Base-by-base conservation (phyloP, 2,888 invertebrate species). In the Trachelus iudaicus region DNA sequence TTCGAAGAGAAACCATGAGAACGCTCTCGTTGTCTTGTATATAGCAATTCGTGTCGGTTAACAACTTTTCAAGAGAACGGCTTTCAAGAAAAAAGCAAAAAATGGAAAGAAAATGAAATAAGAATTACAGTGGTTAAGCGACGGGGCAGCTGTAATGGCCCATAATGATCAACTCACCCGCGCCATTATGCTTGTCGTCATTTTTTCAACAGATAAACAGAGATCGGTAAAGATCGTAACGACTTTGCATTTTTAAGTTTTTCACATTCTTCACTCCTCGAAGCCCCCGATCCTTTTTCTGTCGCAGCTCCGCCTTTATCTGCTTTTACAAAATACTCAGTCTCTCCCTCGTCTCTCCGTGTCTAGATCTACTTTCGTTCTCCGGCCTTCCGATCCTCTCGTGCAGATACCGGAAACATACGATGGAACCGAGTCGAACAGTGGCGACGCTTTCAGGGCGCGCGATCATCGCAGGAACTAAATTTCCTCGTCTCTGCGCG, bases 51-150 rank as follows among this genome's bases (percentile, higher is more conserved):
- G 75, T 77, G 77, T 81, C 79, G 82, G 82, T 56, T 85, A 86
- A 85, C 82, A 83, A 83, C 84, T 83, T 86, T 80, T 81, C 79
- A 56, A 23, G 15, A 79, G 81, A 56, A 78, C 73, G 81, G 79
- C n/a, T n/a, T n/a, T n/a, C n/a, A n/a, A n/a, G n/a, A n/a, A n/a
- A n/a, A 84, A 87, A 35, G n/a, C n/a, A 35, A 35, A 35, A 87
- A 86, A 85, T 84, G 79, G 79, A 80, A 79, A 84, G 87, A 88
- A 87, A 89, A 88, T 88, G 87, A 88, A 89, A 88, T 88, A 87
- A 85, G 87, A 87, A 89, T 89, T 87, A 89, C 87, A 87, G 89
- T 88, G 88, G 84, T 89, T 89, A 81, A 82, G 82, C 79, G 84
- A 81, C 82, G 80, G 83, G 80, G 84, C 83, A 82, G 84, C 79